Evolutionary conservation across 2,113 vertebrate species (phyloP).

Genomic region (Siniperca knerii): DNA sequence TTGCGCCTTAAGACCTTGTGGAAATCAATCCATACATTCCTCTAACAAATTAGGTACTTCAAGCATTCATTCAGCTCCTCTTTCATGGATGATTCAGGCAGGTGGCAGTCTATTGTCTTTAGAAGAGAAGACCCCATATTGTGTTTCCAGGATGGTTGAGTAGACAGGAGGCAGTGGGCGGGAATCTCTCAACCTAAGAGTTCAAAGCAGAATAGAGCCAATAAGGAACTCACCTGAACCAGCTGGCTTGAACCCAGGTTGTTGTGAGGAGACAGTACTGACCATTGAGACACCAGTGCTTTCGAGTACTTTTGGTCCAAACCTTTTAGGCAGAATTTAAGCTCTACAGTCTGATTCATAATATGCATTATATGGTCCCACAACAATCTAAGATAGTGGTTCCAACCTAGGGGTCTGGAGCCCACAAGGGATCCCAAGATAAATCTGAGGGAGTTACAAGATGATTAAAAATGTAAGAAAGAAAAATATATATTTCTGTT

Average conservation of each 20-base stretch:
- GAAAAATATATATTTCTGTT: neutral
- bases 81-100: slow-evolving; percentile 70
- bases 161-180: slow-evolving; percentile 36
- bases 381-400: neutral
- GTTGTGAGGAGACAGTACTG: too few species aligned
- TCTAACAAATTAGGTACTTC: slow-evolving; percentile 57
- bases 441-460: neutral
- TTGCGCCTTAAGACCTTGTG: slow-evolving; percentile 12
- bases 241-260: neutral
- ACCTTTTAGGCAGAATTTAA: neutral
- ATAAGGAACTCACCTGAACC: slow-evolving; percentile 9
- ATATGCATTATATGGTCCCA: neutral
- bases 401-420: neutral
- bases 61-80: slow-evolving; percentile 48
- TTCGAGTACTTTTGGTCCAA: neutral
- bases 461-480: neutral
- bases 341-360: neutral
- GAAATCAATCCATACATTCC: slow-evolving; percentile 45
- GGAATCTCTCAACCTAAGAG: slow-evolving; percentile 30
- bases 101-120: slow-evolving; percentile 62
- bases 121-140: slow-evolving; percentile 49
- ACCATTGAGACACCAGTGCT: too few species aligned
- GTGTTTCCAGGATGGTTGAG: slow-evolving; percentile 65
- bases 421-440: neutral
- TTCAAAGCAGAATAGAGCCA: slow-evolving; percentile 44